These are phyloP conservation scores for Watersipora subatra DNA, from an alignment of 1,140 invertebrate species.

Conservation along the genomic window DNA sequence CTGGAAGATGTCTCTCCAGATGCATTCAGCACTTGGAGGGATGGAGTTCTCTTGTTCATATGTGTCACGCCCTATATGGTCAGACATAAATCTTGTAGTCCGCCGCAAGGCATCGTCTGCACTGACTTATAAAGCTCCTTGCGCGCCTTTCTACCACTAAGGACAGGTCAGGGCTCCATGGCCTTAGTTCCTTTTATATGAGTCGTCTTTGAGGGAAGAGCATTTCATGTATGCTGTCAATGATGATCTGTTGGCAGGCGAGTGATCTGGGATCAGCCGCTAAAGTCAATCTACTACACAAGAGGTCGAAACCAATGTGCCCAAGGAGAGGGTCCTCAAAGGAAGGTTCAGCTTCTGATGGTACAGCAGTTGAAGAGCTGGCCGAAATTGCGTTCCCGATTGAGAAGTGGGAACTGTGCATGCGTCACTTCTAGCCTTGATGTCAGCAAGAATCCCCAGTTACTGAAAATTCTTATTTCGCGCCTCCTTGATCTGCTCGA, in stretches of 20 bases:
- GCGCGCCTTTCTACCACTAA: background rate
- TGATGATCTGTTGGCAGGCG: no score
- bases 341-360: background rate
- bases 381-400: background rate
- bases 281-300: background rate
- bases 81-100: background rate
- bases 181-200: background rate
- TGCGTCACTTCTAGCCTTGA: background rate
- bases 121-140: background rate
- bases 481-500: background rate
- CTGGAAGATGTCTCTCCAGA: background rate
- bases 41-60: background rate
- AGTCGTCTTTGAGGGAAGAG: no score
- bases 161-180: no score
- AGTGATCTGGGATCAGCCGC: no score
- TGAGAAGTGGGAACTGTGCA: no score
- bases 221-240: no score
- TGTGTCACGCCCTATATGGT: background rate
- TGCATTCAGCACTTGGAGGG: background rate
- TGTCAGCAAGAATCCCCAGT: background rate
- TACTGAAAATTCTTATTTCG: background rate
- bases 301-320: background rate
- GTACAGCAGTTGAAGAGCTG: background rate
- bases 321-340: background rate
- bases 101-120: background rate